Conservation (phyloP, 2,888 invertebrate genomes). For the Camptogramma bilineatum region DNA sequence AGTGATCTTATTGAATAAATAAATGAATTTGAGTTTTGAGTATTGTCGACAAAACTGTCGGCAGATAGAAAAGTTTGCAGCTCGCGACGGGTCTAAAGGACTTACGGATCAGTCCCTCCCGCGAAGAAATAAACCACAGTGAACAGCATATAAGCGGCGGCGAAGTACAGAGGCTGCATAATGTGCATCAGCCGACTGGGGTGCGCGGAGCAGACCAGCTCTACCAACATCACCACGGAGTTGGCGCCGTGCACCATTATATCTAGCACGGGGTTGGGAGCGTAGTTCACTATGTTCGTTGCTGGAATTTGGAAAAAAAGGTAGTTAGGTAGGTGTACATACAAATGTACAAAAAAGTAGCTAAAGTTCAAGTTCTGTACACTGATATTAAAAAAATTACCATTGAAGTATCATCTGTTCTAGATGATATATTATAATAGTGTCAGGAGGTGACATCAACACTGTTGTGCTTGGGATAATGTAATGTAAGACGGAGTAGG, state of each 20-base stretch:
- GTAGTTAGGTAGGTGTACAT: neutral
- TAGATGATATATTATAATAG: too few species aligned
- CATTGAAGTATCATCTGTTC: too few species aligned
- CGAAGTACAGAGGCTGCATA: constrained; percentile 90
- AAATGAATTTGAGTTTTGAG: too few species aligned
- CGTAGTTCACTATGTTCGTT: constrained; percentile 64
- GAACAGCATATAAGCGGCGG: constrained; percentile 89
- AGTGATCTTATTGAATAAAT: too few species aligned
- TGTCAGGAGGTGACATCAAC: too few species aligned
- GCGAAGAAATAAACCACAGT: constrained; percentile 89
- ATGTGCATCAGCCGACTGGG: constrained; percentile 87
- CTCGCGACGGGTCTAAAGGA: too few species aligned
- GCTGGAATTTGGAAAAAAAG: constrained; percentile 52
- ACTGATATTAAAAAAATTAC: too few species aligned
- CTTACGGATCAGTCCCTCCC: constrained; percentile 90
- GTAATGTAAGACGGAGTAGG: neutral
- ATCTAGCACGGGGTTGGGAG: constrained; percentile 74
- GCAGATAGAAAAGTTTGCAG: too few species aligned
- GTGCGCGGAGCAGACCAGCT: constrained; percentile 89
- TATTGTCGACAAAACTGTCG: too few species aligned
- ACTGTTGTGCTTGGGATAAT: neutral
- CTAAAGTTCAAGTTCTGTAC: too few species aligned
- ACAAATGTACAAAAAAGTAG: too few species aligned
- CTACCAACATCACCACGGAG: constrained; percentile 90
- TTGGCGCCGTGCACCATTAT: constrained; percentile 87